Percentiles rank a stretch among this genome's conserved stretches.
Conservation (phyloP, 2,888 invertebrate genomes). For the Punctoribates punctum region DNA sequence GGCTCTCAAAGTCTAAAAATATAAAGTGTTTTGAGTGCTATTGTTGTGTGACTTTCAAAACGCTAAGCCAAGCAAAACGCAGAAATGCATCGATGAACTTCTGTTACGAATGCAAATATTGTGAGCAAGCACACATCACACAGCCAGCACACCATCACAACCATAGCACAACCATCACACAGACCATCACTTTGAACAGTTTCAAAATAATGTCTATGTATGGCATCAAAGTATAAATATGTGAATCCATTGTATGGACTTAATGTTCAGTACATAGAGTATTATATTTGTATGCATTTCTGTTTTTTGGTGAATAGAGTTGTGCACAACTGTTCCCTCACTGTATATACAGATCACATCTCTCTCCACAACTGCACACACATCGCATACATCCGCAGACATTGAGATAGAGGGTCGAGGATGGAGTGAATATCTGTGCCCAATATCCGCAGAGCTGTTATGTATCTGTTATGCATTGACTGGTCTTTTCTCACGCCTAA, state of each 20-base stretch:
- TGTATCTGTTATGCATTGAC: constrained; percentile 16
- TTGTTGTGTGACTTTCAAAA: constrained; percentile 19
- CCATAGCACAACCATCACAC: too few relatives aligned
- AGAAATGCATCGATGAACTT: constrained; percentile 31
- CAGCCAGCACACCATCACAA: background rate
- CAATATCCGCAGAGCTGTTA: background rate
- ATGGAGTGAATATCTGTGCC: background rate
- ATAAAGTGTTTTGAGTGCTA: constrained; percentile 25
- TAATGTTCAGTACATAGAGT: background rate
- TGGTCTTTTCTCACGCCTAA: constrained; percentile 32
- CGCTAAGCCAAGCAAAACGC: constrained; percentile 38
- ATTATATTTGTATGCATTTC: constrained; percentile 1
- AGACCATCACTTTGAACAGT: background rate
- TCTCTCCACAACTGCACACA: background rate
- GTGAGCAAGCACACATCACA: background rate
- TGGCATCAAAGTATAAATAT: constrained; percentile 17
- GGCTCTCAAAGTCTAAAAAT: background rate
- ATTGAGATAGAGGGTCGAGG: background rate
- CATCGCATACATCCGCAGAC: constrained; percentile 5
- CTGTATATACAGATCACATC: background rate
- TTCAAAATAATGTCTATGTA: constrained; percentile 16
- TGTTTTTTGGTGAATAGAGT: too few relatives aligned
- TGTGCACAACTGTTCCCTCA: too few relatives aligned
- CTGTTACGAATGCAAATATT: constrained; percentile 34
- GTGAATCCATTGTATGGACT: background rate